phyloP scores from a whole-genome alignment of 2,888 invertebrate species.

The Idaea dimidiata region DNA sequence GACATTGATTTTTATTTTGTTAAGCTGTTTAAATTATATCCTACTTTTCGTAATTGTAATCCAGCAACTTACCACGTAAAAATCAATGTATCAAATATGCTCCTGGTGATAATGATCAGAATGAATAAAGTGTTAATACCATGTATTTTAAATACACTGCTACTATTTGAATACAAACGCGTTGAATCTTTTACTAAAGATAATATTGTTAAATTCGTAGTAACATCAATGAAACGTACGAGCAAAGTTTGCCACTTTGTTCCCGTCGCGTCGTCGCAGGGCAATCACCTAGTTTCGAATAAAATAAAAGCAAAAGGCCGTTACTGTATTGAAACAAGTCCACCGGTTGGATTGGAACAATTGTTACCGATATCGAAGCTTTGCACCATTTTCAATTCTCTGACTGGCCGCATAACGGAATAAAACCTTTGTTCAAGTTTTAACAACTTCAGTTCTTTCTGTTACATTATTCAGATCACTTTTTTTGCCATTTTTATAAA shows the following conservation, averaged over 20 bases:
- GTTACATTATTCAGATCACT: background rate
- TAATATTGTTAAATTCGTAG: slow-evolving; percentile 20
- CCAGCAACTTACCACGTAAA: no score
- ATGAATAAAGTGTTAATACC: no score
- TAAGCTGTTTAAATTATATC: no score
- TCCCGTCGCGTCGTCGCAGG: slow-evolving; percentile 18
- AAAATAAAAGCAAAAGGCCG: slow-evolving; percentile 28
- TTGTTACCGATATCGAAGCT: slow-evolving; percentile 27
- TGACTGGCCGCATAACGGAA: background rate
- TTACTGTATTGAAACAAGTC: slow-evolving; percentile 24
- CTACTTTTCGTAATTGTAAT: no score
- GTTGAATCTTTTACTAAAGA: no score
- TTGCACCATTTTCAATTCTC: slow-evolving; percentile 30
- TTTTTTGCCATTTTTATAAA: no score
- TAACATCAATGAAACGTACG: slow-evolving; percentile 33
- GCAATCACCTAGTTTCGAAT: slow-evolving; percentile 26
- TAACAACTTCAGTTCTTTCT: background rate
- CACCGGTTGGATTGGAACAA: slow-evolving; percentile 26
- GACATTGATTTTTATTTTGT: no score
- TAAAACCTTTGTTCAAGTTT: background rate
- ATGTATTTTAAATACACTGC: no score
- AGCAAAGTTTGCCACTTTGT: slow-evolving; percentile 3
- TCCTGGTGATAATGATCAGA: no score
- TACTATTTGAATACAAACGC: no score
- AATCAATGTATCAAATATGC: no score